Base-by-base conservation (phyloP, 2,888 invertebrate genomes). In the Notocelia uddmanniana region DNA sequence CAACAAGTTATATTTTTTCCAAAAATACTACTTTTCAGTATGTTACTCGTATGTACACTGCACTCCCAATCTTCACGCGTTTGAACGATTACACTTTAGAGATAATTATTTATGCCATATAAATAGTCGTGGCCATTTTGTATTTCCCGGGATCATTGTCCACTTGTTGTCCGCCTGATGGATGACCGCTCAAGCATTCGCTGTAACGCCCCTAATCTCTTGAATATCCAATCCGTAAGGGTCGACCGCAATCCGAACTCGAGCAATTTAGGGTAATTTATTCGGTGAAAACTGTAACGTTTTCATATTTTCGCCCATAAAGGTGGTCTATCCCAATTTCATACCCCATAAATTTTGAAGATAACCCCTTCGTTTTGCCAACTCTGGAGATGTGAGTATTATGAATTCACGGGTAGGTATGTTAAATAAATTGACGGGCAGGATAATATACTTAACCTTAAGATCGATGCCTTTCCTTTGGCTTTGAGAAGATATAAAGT, bases 331-430 rank as follows among this genome's bases (percentile, higher is more conserved):
- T 77, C 79, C 80, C 82, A 79, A 84, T 87, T 88, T 85, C 83
- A 84, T 83, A 79, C 81, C 77, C 83, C 86, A 83, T 87, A 88
- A 88, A 88, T 87, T 85, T 76, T 75, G 79, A 81, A 83, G 80
- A 82, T 83, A 80, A 81, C 83, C 84, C 82, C 82, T 83, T 86
- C 85, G 83, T 82, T 82, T 85, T 82, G 81, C 80, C 79, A 80
- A 79, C 79, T 81, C 81, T 76, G 85, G 76, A 80, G 79, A 34
- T 81, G 80, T 82, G 80, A 78, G 82, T 80, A 58, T 68, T 68
- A 57, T 31, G n/a, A 19, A 66, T 71, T 71, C 81, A 82, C 79
- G 79, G 76, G 75, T 76, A 81, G 76, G 75, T 76, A 81, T 79
- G 79, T 83, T 75, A 78, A 82, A 79, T 76, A 81, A 83, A 86